phyloP scores from a whole-genome alignment of 2,797 vertebrate genomes.

The Pseudochirops corinnae region DNA sequence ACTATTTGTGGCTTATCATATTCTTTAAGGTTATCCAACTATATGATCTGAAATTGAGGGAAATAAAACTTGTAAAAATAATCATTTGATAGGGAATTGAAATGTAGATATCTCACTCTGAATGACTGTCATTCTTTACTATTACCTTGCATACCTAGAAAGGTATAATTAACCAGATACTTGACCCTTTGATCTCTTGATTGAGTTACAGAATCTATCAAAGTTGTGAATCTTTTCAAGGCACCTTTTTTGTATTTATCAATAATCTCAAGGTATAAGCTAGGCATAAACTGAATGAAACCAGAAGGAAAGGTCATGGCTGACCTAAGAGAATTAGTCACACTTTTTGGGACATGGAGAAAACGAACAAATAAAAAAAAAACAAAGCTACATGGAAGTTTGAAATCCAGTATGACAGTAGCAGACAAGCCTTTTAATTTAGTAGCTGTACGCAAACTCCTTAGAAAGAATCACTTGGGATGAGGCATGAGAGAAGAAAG shows the following conservation, averaged over 20 bases:
- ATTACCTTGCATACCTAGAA: not conserved
- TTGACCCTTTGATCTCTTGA: not conserved
- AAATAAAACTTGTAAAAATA: not conserved
- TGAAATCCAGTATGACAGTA: not conserved
- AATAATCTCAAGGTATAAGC: not conserved
- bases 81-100: not conserved
- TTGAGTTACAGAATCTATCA: not conserved
- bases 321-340: not conserved
- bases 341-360: not conserved
- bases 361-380: too few relatives aligned
- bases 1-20: not conserved
- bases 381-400: not conserved
- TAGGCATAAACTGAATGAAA: not conserved
- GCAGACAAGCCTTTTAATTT: not conserved
- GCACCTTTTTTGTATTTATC: not conserved
- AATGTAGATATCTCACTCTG: not conserved
- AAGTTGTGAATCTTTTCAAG: not conserved
- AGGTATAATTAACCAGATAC: not conserved
- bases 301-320: too few relatives aligned
- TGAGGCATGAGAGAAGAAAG: not conserved
- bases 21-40: not conserved
- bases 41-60: not conserved
- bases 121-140: not conserved
- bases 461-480: not conserved
- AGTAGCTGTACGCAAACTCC: not conserved